phyloP scores from a whole-genome alignment of 2,888 invertebrate genomes.

The Papilio demoleus region DNA sequence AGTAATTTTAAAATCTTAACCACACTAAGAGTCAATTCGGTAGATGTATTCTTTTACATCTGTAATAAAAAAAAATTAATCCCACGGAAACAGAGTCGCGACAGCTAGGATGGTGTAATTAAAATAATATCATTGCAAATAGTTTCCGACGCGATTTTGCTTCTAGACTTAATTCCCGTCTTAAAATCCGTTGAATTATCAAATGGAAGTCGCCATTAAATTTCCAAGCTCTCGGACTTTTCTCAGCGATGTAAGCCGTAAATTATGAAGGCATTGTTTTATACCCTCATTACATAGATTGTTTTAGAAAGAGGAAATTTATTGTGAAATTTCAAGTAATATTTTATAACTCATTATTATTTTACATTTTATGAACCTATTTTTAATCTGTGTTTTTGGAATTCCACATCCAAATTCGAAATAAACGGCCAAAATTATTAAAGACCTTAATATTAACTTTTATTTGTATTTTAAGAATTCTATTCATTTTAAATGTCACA shows the following conservation, averaged over 20 bases:
- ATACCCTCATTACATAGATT: slow-evolving; percentile 76
- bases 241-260: slow-evolving; percentile 59
- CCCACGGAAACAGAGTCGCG: too few relatives aligned
- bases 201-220: slow-evolving; percentile 57
- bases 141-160: slow-evolving; percentile 49
- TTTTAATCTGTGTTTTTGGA: not conserved
- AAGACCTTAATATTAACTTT: too few relatives aligned
- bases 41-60: too few relatives aligned
- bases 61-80: too few relatives aligned
- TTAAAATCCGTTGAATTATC: slow-evolving; percentile 65
- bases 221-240: slow-evolving; percentile 61
- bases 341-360: slow-evolving; percentile 3
- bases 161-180: slow-evolving; percentile 68
- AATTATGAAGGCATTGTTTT: slow-evolving; percentile 76
- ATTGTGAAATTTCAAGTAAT: slow-evolving; percentile 22
- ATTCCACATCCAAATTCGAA: too few relatives aligned
- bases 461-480: too few relatives aligned
- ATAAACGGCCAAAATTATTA: too few relatives aligned
- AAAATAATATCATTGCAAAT: too few relatives aligned
- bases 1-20: not conserved
- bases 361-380: not conserved
- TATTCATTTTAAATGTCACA: slow-evolving; percentile 19
- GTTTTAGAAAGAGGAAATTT: slow-evolving; percentile 63
- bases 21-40: not conserved
- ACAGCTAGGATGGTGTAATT: too few relatives aligned